A percentile compares a stretch with the other conserved stretches of the same genome.
These are phyloP conservation scores for Hylaea fasciaria DNA, from an alignment of 2,888 invertebrate genomes.

Conservation along the genomic window DNA sequence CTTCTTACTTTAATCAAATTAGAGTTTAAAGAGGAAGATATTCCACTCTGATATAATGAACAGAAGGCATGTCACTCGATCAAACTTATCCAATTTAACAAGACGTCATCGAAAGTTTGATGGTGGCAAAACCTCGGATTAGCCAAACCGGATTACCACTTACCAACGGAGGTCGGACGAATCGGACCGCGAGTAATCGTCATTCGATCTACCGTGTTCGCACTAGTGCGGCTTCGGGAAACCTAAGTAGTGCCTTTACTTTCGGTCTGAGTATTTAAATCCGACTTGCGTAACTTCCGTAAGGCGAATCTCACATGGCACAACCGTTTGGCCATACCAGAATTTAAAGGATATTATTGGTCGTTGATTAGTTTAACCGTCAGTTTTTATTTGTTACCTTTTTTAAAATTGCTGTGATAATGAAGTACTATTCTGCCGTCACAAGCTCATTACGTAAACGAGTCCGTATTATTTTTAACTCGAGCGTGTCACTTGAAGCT, in stretches of 20 bases:
- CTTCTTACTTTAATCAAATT: too few relatives aligned
- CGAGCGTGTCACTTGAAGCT: not conserved
- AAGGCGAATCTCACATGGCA: not conserved
- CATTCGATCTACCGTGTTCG: conserved; percentile 51
- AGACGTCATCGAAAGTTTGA: conserved; percentile 18
- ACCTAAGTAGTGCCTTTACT: conserved; percentile 46
- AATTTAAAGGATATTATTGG: too few relatives aligned
- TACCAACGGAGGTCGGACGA: conserved; percentile 39
- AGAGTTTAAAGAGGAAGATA: too few relatives aligned
- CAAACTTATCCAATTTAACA: conserved; percentile 30
- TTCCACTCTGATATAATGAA: too few relatives aligned
- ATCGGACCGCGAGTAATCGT: conserved; percentile 52
- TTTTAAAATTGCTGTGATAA: too few relatives aligned
- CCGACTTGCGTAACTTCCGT: conserved; percentile 3
- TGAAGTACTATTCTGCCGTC: not conserved
- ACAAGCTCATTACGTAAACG: not conserved
- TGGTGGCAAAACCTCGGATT: conserved; percentile 45
- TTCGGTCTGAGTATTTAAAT: conserved; percentile 37
- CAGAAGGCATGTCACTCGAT: not conserved
- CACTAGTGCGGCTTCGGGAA: conserved; percentile 55
- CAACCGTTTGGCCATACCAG: too few relatives aligned
- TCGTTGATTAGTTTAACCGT: too few relatives aligned
- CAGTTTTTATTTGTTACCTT: too few relatives aligned
- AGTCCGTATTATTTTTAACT: not conserved
- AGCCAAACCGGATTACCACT: conserved; percentile 44